Base-by-base conservation (phyloP, 2,888 invertebrate genomes). In the Ichneumon xanthorius region DNA sequence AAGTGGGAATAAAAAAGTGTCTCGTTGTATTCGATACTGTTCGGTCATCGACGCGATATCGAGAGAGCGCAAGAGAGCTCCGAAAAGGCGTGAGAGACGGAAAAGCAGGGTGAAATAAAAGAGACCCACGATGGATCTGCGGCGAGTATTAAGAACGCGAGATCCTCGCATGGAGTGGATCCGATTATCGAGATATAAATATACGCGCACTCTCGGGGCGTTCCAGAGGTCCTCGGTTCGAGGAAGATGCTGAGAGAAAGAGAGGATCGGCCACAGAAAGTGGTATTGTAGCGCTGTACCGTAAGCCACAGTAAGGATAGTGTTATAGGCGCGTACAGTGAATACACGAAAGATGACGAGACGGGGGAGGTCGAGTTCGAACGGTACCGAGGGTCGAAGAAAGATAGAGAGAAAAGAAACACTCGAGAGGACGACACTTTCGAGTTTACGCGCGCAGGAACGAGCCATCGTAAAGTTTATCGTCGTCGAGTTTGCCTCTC, bases 381-480 rank as follows among this genome's bases (percentile, higher is more conserved):
- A 55, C 71, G 72, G 58, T 70, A 19, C 72, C 72, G 71, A 77
- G 73, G 58, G 55, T 65, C 33, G 33, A 65, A 22, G 58, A 76
- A 82, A 75, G 53, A 58, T 68, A 58, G 63, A 76, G 50, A 63
- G 68, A 82, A 82, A 71, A 75, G 76, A 87, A 85, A 83, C 77
- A 82, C 81, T 84, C 76, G 77, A 78, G 84, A 82, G 84, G 84
- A 85, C 86, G 87, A 86, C 86, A 88, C 87, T 87, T 82, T 84
- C 71, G 84, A 87, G 80, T 88, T 87, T 87, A 88, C 86, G 87
- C 86, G 84, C 76, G 82, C 63, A 85, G 87, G 80, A 88, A 85
- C 85, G 87, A 86, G 85, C 80, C 83, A 85, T 92, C 93, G 90
- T 93, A 93, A 93, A 93, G 89, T 93, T 93, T 92, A 92, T 93